Evolutionary conservation across 2,888 invertebrate genomes (phyloP).

Genomic region (Hyalella azteca): DNA sequence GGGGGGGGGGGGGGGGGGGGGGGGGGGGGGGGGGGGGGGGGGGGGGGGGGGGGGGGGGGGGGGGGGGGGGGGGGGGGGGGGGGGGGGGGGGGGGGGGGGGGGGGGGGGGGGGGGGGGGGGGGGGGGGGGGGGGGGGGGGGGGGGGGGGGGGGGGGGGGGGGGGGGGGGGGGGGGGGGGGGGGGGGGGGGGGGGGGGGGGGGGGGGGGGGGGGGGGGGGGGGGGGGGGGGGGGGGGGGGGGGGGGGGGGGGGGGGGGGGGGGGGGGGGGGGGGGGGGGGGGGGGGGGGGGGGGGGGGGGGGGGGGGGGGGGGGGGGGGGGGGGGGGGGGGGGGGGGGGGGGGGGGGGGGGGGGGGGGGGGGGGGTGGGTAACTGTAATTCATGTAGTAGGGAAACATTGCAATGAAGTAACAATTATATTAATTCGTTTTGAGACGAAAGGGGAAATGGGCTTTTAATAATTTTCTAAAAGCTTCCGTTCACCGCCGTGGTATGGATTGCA

Average conservation of each 20-base stretch:
- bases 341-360: neutral
- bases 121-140: neutral
- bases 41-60: neutral
- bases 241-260: neutral
- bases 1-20: neutral
- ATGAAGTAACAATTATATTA: too few relatives aligned
- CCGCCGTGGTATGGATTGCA: too few relatives aligned
- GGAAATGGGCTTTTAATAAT: too few relatives aligned
- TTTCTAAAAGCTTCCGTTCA: too few relatives aligned
- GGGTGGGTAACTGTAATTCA: neutral
- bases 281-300: neutral
- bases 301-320: neutral
- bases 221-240: neutral
- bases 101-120: neutral
- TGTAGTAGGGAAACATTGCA: too few relatives aligned
- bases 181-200: neutral
- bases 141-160: neutral
- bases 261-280: neutral
- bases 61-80: neutral
- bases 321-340: neutral
- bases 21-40: neutral
- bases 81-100: neutral
- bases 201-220: neutral
- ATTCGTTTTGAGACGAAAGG: too few relatives aligned
- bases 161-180: conserved; percentile 14